A percentile compares a stretch with the other conserved stretches of the same genome.
Conservation (phyloP, 2,888 invertebrate genomes). For the Phlogophora meticulosa region DNA sequence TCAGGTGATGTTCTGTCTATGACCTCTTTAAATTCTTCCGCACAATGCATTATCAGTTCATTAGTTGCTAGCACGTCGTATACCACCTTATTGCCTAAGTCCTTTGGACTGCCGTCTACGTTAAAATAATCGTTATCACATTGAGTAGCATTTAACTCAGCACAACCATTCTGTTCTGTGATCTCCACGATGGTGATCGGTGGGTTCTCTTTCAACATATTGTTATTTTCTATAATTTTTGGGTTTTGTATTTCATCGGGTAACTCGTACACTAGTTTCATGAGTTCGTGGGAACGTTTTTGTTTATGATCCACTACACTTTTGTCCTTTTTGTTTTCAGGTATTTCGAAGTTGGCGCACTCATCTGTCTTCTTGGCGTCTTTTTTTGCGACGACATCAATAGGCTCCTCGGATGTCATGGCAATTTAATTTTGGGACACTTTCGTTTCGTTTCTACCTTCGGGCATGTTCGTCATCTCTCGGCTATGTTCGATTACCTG, state of each 20-base stretch:
- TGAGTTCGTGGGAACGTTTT: constrained; percentile 82
- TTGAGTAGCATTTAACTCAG: constrained; percentile 76
- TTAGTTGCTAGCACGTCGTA: constrained; percentile 82
- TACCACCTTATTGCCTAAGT: constrained; percentile 85
- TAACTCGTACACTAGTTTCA: constrained; percentile 88
- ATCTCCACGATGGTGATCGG: constrained; percentile 87
- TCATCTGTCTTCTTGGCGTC: constrained; percentile 82
- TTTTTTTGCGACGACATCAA: constrained; percentile 84
- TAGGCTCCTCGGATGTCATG: constrained; percentile 89
- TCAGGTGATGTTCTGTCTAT: constrained; percentile 85
- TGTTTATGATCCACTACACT: constrained; percentile 74
- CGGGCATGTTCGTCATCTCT: constrained; percentile 78
- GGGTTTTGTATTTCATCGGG: constrained; percentile 83
- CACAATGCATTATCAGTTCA: constrained; percentile 80
- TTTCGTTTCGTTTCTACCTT: constrained; percentile 59
- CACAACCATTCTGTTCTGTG: constrained; percentile 89
- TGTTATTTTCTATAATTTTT: constrained; percentile 81
- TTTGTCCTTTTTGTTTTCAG: constrained; percentile 77
- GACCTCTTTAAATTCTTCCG: constrained; percentile 84
- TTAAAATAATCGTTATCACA: constrained; percentile 82
- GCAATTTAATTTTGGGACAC: constrained; percentile 73
- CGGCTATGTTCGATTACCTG: constrained; percentile 63
- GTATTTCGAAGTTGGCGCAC: constrained; percentile 78
- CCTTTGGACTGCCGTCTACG: constrained; percentile 79
- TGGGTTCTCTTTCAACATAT: constrained; percentile 88